Base-by-base conservation (phyloP, 1,140 invertebrate genomes). In the Aphaenogaster floridana region DNA sequence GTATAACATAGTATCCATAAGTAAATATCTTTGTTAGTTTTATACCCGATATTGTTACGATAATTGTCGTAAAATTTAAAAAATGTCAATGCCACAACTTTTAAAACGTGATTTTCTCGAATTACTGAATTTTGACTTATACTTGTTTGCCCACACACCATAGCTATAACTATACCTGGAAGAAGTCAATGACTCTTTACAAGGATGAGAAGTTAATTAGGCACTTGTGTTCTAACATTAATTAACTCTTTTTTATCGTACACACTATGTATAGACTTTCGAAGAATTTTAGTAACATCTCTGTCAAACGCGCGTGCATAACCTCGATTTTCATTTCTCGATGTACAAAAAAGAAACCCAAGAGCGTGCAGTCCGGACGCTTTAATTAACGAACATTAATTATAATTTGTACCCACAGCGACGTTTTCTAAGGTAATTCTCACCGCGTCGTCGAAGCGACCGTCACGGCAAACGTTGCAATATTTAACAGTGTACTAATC, bases 401-500 rank as follows among this genome's bases (percentile, higher is more conserved):
- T 57, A 34, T 59, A 71, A 48, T 72, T 45, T 15, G n/a, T 42
- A 17, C 36, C 11, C n/a, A 48, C 21, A 77, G n/a, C 17, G n/a
- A 34, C 9, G 48, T 36, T 57, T 42, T 39, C 15, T 74, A 59
- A 84, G 36, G 28, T n/a, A 15, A 74, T 11, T 17, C 54, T 34
- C 52, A 17, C 59, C 52, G 7, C n/a, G 59, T 3, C 11, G 64
- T 80, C 36, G 9, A 52, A 72, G 52, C 34, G 21, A 52, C 17
- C 36, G 13, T 39, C 61, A 13, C 21, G 0, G 42, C 15, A 39
- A 21, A 66, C 39, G 48, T 68, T 42, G 39, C 69, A 50, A 83
- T 4, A 63, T 39, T 72, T 57, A 48, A 84, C n/a, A 13, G 28
- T 13, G 11, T 13, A 21, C 74, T 84, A 84, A 84, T 84, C 17